Conservation (phyloP, 2,797 vertebrate species). For the Enteromius fasciolatus region DNA sequence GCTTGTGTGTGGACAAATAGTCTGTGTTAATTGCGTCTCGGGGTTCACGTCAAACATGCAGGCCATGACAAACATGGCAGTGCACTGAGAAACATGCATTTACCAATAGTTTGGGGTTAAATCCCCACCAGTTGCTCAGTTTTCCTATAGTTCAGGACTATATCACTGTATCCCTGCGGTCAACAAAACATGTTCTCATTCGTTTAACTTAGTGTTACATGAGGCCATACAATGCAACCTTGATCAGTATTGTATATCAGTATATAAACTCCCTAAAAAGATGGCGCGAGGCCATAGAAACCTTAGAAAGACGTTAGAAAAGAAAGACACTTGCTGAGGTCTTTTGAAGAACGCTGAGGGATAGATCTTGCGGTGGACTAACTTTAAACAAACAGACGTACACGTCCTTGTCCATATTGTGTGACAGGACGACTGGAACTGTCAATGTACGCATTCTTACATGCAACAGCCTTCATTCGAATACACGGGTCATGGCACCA, state of each 20-base stretch:
- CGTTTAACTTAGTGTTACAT: conserved; percentile 28
- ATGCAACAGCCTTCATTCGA: conserved; percentile 37
- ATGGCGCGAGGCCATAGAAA: conserved; percentile 74
- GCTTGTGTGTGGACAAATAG: conserved; percentile 5
- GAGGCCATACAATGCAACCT: conserved; percentile 51
- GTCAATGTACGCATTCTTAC: conserved; percentile 41
- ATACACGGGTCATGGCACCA: conserved; percentile 50
- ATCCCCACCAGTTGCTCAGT: conserved; percentile 55
- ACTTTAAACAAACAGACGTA: conserved; percentile 21
- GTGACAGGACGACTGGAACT: conserved; percentile 36
- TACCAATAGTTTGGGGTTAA: conserved; percentile 39
- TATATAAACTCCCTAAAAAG: conserved; percentile 75
- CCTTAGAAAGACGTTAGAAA: conserved; percentile 75
- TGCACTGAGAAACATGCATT: conserved; percentile 39
- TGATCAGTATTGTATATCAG: conserved; percentile 67
- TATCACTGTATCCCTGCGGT: conserved; percentile 14
- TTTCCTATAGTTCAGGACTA: conserved; percentile 51
- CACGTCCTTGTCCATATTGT: conserved; percentile 22
- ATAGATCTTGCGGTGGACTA: conserved; percentile 43
- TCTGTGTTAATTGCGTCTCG: conserved; percentile 14
- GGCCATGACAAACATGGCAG: conserved; percentile 35
- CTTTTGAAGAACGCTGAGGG: conserved; percentile 64
- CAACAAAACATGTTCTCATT: conserved; percentile 23
- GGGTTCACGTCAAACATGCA: conserved; percentile 64
- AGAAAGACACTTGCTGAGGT: conserved; percentile 80